Evolutionary conservation across 2,113 vertebrate species (phyloP).

Genomic region (Laticauda colubrina): DNA sequence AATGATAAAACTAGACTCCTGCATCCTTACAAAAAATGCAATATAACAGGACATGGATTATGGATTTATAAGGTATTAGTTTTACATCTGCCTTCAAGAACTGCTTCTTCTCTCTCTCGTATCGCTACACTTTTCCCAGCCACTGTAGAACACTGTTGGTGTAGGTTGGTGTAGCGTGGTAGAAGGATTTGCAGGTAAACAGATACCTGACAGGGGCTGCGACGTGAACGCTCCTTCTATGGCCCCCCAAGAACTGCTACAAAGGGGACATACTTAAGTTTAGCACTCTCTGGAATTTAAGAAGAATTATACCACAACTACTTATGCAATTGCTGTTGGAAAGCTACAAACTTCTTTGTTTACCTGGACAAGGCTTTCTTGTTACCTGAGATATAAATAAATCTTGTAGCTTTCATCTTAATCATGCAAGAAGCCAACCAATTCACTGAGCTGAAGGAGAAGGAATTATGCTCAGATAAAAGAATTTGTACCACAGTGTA

Average conservation of each 20-base stretch:
- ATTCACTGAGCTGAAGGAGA: background rate
- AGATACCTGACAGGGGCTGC: too few relatives aligned
- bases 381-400: slow-evolving; percentile 1
- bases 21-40: background rate
- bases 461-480: background rate
- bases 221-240: too few relatives aligned
- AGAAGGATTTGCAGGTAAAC: too few relatives aligned
- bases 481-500: background rate
- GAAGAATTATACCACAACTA: background rate
- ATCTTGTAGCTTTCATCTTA: background rate
- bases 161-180: too few relatives aligned
- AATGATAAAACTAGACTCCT: background rate
- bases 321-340: slow-evolving; percentile 32
- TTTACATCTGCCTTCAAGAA: background rate
- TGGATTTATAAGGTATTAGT: background rate
- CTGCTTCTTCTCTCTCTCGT: too few relatives aligned
- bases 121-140: too few relatives aligned
- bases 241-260: background rate
- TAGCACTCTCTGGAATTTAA: background rate
- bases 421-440: background rate
- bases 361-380: slow-evolving; percentile 42
- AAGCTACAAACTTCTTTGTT: slow-evolving; percentile 50
- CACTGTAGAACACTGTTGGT: too few relatives aligned
- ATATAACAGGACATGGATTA: background rate
- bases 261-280: background rate